Evolutionary conservation across 1,140 invertebrate genomes (phyloP), one percentile per base, ranked within the genome.

Genomic region (Ephestia elutella): DNA sequence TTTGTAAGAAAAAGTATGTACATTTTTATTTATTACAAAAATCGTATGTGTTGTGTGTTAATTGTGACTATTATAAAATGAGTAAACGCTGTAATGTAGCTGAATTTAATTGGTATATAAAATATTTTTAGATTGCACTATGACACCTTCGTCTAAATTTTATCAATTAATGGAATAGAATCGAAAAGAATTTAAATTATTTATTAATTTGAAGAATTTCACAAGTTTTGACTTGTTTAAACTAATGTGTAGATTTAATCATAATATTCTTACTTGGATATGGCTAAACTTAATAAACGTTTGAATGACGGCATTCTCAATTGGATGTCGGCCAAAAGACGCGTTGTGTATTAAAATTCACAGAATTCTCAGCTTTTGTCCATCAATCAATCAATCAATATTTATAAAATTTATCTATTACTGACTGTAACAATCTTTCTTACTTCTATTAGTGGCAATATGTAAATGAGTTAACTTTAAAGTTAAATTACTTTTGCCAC

Each of bases 41-140:
- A 44, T 44, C 38, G 38, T 44, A 44, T 44, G 38, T 44, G 38
- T 44, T 44, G 38, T 44, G 38, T 44, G 38, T 44, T 44, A 15
- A 44, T 44, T 44, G 38, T 44, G 38, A 44, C 38, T 44, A 44
- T 44, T 44, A 44, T 44, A 44, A 44, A 44, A 44, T 44, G 38
- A 44, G 15, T 44, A 15, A 15, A 44, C 15, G 38, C 38, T 44
- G 38, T 44, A 44, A 44, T 44, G 38, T 44, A 44, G 38, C 38
- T 44, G 38, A 44, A 44, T 15, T n/a, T 44, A 44, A 44, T 44
- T 44, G 38, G 38, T 44, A 44, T 32, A 10, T 44, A 44, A 44
- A 44, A 44, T 44, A 44, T 44, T 44, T 44, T 44, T 44, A 44
- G 38, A 44, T 44, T 44, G 38, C 38, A 44, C 38, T 44, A 35